A percentile compares a stretch with the other conserved stretches of the same genome.
Evolutionary conservation across 2,888 invertebrate species (phyloP).

Genomic region (Phyllotreta cruciferae): DNA sequence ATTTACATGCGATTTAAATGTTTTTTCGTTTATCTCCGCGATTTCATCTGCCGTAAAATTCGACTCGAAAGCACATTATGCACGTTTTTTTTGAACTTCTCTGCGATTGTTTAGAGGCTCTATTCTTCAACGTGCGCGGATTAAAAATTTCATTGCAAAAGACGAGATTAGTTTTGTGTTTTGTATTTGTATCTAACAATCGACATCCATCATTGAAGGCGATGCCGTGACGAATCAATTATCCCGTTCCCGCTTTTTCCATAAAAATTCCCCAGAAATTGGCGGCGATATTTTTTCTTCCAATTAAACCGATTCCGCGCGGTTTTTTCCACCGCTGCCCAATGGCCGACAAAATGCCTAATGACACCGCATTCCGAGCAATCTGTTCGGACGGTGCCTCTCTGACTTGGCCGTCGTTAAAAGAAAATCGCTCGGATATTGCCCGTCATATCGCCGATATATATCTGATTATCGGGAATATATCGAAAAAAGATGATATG

Average conservation of each 20-base stretch:
- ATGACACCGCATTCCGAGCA: slow-evolving; percentile 39
- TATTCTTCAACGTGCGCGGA: too few species aligned
- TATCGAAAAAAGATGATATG: slow-evolving; percentile 7
- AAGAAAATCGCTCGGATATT: slow-evolving; percentile 34
- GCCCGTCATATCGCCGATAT: slow-evolving; percentile 35
- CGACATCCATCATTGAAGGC: not conserved
- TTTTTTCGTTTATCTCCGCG: slow-evolving; percentile 31
- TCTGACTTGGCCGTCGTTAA: slow-evolving; percentile 32
- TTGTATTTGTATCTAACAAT: too few species aligned
- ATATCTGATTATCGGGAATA: slow-evolving; percentile 19
- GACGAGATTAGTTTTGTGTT: too few species aligned
- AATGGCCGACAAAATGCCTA: slow-evolving; percentile 34
- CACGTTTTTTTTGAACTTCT: too few species aligned
- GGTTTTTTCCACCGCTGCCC: slow-evolving; percentile 27
- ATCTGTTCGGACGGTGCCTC: slow-evolving; percentile 28
- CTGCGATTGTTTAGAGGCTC: too few species aligned
- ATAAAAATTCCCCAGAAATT: slow-evolving; percentile 16
- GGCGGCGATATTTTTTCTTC: slow-evolving; percentile 28
- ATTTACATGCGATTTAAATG: slow-evolving; percentile 36
- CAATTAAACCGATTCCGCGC: slow-evolving; percentile 26
- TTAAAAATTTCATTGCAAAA: too few species aligned
- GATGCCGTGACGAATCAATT: slow-evolving; percentile 14
- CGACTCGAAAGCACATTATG: slow-evolving; percentile 25
- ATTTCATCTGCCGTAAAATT: slow-evolving; percentile 31
- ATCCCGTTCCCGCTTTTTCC: slow-evolving; percentile 6